Conservation (phyloP, 2,888 invertebrate genomes). For the Macrophya annulata region DNA sequence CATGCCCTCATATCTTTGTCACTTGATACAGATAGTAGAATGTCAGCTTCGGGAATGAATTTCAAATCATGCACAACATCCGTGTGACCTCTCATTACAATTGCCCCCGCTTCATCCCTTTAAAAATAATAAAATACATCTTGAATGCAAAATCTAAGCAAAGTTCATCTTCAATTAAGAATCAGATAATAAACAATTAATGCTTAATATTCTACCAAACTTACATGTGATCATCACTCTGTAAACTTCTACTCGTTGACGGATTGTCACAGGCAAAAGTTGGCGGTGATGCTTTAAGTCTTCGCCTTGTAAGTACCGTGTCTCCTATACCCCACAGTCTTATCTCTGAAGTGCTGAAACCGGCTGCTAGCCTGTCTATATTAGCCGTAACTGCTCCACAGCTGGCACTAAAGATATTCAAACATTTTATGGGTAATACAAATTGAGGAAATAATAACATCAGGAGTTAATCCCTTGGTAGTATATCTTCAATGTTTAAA, state of each 20-base stretch:
- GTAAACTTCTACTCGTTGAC: constrained; percentile 78
- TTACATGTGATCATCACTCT: constrained; percentile 80
- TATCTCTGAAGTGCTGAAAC: constrained; percentile 87
- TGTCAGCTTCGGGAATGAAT: constrained; percentile 83
- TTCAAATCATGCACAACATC: constrained; percentile 87
- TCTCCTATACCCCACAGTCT: constrained; percentile 85
- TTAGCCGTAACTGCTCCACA: constrained; percentile 84
- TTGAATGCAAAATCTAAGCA: constrained; percentile 51
- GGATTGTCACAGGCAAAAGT: constrained; percentile 81
- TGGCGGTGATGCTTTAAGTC: constrained; percentile 77
- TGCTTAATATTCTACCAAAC: constrained; percentile 64
- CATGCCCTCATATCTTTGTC: constrained; percentile 90
- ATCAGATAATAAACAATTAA: not conserved
- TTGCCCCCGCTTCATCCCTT: constrained; percentile 83
- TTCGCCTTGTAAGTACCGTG: constrained; percentile 76
- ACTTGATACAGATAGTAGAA: constrained; percentile 88
- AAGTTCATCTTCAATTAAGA: not conserved
- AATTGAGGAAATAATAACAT: not conserved
- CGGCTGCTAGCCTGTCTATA: constrained; percentile 86
- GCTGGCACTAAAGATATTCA: constrained; percentile 81
- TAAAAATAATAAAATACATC: constrained; percentile 67
- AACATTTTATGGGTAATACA: not conserved
- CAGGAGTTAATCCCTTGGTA: not conserved
- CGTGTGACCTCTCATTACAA: constrained; percentile 87
- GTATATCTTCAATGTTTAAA: not conserved